A percentile compares a stretch with the other conserved stretches of the same genome.
These are phyloP conservation scores for Oligia fasciuncula DNA, from an alignment of 2,888 invertebrate genomes.

Conservation along the genomic window DNA sequence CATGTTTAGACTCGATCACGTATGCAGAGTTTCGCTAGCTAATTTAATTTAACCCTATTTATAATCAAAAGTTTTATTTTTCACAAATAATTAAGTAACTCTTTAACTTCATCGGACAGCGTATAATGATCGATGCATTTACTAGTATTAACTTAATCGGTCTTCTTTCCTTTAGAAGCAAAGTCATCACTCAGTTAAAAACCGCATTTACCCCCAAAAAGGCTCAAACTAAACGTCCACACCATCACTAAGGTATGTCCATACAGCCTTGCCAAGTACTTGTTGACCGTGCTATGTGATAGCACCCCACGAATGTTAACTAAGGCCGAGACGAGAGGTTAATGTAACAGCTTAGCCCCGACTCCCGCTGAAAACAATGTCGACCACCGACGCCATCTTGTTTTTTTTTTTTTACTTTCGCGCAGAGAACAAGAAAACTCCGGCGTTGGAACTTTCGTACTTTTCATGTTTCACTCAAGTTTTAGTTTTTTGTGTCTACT, in stretches of 20 bases:
- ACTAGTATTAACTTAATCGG: not conserved
- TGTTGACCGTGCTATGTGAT: constrained; percentile 75
- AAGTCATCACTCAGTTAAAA: not conserved
- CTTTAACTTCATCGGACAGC: too few species aligned
- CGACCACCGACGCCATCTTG: constrained; percentile 74
- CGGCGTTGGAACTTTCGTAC: constrained; percentile 67
- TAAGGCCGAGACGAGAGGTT: constrained; percentile 82
- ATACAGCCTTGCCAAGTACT: constrained; percentile 34
- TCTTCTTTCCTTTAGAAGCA: not conserved
- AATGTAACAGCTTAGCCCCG: constrained; percentile 84
- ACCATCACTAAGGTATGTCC: not conserved
- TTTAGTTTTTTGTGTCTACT: constrained; percentile 57
- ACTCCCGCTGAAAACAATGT: constrained; percentile 80
- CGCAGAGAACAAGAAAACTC: constrained; percentile 71
- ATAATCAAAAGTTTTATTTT: not conserved
- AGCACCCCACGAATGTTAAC: constrained; percentile 80
- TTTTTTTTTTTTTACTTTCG: constrained; percentile 66
- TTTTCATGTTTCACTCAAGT: constrained; percentile 64
- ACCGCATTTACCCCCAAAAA: not conserved
- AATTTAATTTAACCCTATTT: too few species aligned
- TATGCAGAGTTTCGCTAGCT: not conserved
- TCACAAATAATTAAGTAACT: too few species aligned
- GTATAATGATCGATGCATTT: not conserved
- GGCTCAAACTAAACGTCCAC: not conserved
- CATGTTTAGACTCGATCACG: too few species aligned